Evolutionary conservation across 2,888 invertebrate species (phyloP).

Genomic region (Limnephilus auricula): DNA sequence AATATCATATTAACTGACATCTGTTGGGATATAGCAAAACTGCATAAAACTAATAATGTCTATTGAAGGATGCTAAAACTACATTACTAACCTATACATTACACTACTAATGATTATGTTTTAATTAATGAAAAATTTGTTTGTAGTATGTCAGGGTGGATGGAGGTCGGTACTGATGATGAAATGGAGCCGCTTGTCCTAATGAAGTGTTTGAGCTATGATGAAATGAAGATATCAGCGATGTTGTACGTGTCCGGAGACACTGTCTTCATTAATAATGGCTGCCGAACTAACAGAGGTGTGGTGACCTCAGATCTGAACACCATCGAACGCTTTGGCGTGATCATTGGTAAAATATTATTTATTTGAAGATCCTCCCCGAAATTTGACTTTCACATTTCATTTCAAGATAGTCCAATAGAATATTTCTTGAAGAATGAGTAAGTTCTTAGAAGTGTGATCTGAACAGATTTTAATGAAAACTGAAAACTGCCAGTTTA

Average conservation of each 20-base stretch:
- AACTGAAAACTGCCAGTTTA: too few relatives aligned
- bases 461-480: too few relatives aligned
- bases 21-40: too few relatives aligned
- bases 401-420: too few relatives aligned
- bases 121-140: not conserved
- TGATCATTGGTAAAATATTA: slow-evolving; percentile 73
- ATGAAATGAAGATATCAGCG: slow-evolving; percentile 81
- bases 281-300: slow-evolving; percentile 77
- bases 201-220: slow-evolving; percentile 80
- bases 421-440: too few relatives aligned
- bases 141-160: slow-evolving; percentile 74
- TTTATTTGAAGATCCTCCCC: not conserved
- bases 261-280: slow-evolving; percentile 80
- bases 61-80: too few relatives aligned
- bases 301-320: slow-evolving; percentile 72
- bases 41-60: too few relatives aligned
- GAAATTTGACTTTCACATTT: too few relatives aligned
- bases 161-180: slow-evolving; percentile 77
- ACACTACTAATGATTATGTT: not conserved
- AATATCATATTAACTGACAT: too few relatives aligned
- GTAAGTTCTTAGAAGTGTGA: too few relatives aligned
- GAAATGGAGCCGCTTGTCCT: slow-evolving; percentile 77
- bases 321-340: slow-evolving; percentile 72
- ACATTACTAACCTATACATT: too few relatives aligned
- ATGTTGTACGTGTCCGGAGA: slow-evolving; percentile 79